phyloP scores from a whole-genome alignment of 2,888 invertebrate genomes.

The Temnothorax rugatulus region DNA sequence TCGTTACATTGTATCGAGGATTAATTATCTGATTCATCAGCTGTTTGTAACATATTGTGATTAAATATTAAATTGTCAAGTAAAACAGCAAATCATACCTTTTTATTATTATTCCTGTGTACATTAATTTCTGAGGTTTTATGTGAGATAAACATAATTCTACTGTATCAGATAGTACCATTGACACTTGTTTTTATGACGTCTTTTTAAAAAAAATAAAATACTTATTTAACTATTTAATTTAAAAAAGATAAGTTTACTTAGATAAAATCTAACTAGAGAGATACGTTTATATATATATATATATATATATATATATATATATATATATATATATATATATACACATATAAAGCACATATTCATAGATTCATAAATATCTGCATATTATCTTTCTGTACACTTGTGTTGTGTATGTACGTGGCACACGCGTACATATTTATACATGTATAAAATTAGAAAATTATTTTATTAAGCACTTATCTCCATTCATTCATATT shows the following conservation, averaged over 20 bases:
- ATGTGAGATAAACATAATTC: background rate
- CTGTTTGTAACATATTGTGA: conserved; percentile 81
- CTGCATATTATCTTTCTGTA: conserved; percentile 10
- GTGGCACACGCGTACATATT: background rate
- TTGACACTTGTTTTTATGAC: background rate
- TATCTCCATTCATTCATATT: conserved; percentile 86
- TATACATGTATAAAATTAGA: conserved; percentile 64
- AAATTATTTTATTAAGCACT: conserved; percentile 62
- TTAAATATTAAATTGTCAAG: conserved; percentile 80
- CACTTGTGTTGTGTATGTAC: background rate
- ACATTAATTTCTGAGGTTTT: background rate
- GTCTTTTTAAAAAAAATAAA: background rate
- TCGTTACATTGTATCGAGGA: conserved; percentile 78
- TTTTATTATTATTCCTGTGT: background rate
- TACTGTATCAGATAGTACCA: background rate
- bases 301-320: background rate
- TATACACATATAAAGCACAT: background rate
- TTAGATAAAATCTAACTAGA: background rate
- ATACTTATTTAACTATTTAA: background rate
- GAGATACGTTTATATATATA: background rate
- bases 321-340: too few relatives aligned
- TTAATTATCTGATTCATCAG: conserved; percentile 81
- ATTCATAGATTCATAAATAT: background rate
- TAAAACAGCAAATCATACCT: conserved; percentile 65
- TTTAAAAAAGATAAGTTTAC: conserved; percentile 7